A percentile compares a stretch with the other conserved stretches of the same genome.
These are phyloP conservation scores for Clupea harengus DNA, from an alignment of 2,113 vertebrate species.

Conservation along the genomic window DNA sequence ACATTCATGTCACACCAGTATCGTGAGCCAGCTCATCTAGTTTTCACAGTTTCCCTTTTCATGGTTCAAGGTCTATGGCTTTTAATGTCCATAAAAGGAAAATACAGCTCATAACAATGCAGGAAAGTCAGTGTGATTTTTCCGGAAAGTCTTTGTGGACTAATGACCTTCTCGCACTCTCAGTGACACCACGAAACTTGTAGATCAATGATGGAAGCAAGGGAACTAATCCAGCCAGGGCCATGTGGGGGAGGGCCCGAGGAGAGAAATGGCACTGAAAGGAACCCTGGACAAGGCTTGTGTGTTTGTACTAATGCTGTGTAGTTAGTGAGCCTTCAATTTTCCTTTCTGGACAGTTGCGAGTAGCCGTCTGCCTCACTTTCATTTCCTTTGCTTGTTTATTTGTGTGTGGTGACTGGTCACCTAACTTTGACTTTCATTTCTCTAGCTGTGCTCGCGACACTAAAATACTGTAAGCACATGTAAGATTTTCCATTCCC, in stretches of 20 bases:
- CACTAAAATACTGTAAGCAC: neutral
- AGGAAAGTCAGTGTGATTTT: neutral
- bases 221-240: neutral
- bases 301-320: neutral
- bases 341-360: slow-evolving; percentile 12
- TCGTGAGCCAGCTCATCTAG: neutral
- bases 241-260: neutral
- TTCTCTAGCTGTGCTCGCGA: slow-evolving; percentile 17
- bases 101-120: neutral
- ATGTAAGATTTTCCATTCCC: neutral
- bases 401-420: neutral
- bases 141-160: neutral
- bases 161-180: neutral
- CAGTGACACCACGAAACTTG: neutral
- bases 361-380: neutral
- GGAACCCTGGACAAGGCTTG: neutral
- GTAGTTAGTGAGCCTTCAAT: neutral
- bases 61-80: neutral
- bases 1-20: neutral
- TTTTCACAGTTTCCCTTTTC: neutral
- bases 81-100: neutral
- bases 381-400: slow-evolving; percentile 6
- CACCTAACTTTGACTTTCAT: slow-evolving; percentile 29
- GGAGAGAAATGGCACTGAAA: neutral
- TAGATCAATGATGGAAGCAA: neutral